Evolutionary conservation across 2,113 vertebrate genomes (phyloP).

Genomic region (Hippocampus zosterae): DNA sequence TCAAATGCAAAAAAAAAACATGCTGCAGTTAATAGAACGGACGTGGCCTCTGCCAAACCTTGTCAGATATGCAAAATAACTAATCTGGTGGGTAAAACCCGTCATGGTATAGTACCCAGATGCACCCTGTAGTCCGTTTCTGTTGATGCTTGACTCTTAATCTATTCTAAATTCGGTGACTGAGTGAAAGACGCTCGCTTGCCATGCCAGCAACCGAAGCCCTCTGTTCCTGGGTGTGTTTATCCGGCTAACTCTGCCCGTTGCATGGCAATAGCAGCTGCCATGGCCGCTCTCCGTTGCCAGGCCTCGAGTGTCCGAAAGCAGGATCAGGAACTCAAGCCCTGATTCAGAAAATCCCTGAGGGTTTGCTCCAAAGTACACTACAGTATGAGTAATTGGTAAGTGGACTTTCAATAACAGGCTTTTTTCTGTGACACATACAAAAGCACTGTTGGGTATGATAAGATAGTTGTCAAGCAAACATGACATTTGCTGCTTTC

Average conservation of each 20-base stretch:
- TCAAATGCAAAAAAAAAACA: too few species aligned
- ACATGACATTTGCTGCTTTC: background rate
- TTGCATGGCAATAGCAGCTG: constrained; percentile 55
- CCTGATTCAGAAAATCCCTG: background rate
- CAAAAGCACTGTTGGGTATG: background rate
- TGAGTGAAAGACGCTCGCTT: constrained; percentile 25
- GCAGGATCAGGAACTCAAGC: background rate
- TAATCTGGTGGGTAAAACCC: background rate
- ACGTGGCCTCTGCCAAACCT: too few species aligned
- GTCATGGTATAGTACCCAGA: background rate
- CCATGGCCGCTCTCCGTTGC: constrained; percentile 33
- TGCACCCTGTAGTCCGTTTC: background rate
- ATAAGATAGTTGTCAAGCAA: background rate
- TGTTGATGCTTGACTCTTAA: background rate
- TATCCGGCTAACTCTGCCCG: constrained; percentile 58
- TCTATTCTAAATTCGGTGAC: constrained; percentile 1
- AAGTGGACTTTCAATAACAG: background rate
- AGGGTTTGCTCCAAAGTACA: background rate
- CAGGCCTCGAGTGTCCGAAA: background rate
- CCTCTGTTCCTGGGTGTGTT: constrained; percentile 46
- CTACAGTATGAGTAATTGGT: background rate
- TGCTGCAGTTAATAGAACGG: too few species aligned
- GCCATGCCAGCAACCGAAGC: constrained; percentile 44
- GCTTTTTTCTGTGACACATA: background rate
- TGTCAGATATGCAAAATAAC: too few species aligned